Evolutionary conservation across 2,113 vertebrate species (phyloP).

Genomic region (Puntigrus tetrazona): DNA sequence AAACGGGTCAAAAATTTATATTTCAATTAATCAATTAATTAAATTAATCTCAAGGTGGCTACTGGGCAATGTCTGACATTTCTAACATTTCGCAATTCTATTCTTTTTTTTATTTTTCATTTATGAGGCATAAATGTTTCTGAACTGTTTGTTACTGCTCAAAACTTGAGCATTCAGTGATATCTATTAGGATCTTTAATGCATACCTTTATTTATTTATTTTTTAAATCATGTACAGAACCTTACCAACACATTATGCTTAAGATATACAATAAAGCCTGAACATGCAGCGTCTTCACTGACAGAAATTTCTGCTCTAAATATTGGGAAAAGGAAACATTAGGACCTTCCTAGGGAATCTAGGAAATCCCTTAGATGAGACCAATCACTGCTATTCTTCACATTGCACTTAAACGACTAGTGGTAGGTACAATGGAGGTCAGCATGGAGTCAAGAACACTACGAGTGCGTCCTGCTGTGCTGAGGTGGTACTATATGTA

Average conservation of each 20-base stretch:
- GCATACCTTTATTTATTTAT: neutral
- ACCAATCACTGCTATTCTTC: neutral
- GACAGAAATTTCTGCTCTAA: neutral
- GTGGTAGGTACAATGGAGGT: neutral
- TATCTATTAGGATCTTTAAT: neutral
- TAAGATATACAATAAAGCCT: neutral
- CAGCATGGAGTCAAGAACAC: constrained; percentile 20
- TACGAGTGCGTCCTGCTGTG: neutral
- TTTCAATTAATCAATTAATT: too few relatives aligned
- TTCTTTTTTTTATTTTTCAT: too few relatives aligned
- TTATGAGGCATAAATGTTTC: neutral
- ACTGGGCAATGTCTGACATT: neutral
- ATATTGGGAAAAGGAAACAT: neutral
- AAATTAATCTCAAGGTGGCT: too few relatives aligned
- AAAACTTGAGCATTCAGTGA: neutral
- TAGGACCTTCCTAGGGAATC: constrained; percentile 12
- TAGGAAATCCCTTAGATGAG: constrained; percentile 10
- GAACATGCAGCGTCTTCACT: neutral
- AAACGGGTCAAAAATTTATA: too few relatives aligned
- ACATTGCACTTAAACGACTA: neutral
- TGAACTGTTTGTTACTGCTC: neutral
- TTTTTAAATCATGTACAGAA: too few relatives aligned
- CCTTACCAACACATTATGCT: neutral
- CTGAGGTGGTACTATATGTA: neutral
- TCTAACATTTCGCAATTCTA: neutral